Evolutionary conservation across 2,113 vertebrate genomes (phyloP).

Genomic region (Pterophyllum scalare): DNA sequence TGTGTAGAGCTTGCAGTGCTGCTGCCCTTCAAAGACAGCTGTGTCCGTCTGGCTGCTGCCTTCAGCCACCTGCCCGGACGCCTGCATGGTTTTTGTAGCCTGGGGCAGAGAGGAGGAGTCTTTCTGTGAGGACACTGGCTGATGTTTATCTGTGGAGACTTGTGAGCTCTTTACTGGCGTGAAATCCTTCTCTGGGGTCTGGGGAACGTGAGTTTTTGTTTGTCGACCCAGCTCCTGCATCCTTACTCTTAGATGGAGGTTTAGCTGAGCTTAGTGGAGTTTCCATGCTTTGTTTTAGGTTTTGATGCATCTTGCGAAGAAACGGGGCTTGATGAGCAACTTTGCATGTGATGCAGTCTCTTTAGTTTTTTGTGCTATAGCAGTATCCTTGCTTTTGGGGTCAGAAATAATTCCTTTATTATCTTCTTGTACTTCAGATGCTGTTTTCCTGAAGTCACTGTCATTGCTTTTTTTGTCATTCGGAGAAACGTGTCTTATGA

Average conservation of each 20-base stretch:
- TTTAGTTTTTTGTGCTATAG: slow-evolving; percentile 39
- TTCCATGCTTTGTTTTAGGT: slow-evolving; percentile 20
- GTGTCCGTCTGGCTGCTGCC: slow-evolving; percentile 44
- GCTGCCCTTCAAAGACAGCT: slow-evolving; percentile 77
- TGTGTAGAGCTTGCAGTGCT: slow-evolving; percentile 61
- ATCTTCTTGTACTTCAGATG: slow-evolving; percentile 29
- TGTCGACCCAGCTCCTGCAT: neutral
- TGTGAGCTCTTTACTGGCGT: slow-evolving; percentile 29
- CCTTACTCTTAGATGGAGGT: slow-evolving; percentile 27
- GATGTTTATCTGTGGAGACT: slow-evolving; percentile 54
- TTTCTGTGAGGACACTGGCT: slow-evolving; percentile 46
- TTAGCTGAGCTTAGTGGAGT: neutral
- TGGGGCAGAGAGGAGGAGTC: slow-evolving; percentile 33
- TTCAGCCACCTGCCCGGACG: slow-evolving; percentile 58
- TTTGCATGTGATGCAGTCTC: slow-evolving; percentile 39
- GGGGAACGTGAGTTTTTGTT: slow-evolving; percentile 44
- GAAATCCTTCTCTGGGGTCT: slow-evolving; percentile 32
- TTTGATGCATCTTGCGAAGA: slow-evolving; percentile 22
- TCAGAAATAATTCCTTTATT: slow-evolving; percentile 5
- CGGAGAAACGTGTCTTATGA: slow-evolving; percentile 21
- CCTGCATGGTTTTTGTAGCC: slow-evolving; percentile 51
- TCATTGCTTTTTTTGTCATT: slow-evolving; percentile 41
- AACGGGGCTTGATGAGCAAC: slow-evolving; percentile 22
- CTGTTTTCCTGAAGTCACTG: slow-evolving; percentile 26
- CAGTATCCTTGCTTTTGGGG: slow-evolving; percentile 22